Base-by-base conservation (phyloP, 2,888 invertebrate genomes). In the Antheraea yamamai region DNA sequence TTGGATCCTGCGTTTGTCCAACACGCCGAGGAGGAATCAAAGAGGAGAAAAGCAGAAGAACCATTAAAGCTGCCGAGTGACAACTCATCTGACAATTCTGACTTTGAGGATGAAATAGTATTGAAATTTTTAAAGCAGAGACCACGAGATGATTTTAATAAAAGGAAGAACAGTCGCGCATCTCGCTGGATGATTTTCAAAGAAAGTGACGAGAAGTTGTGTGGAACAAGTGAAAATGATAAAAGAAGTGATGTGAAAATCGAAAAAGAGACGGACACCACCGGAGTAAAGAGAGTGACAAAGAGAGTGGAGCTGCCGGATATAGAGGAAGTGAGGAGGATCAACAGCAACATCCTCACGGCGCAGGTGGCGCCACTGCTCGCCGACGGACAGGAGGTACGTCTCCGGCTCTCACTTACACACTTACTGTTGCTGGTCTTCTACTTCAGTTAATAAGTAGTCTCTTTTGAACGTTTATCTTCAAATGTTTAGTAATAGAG, bases 281-380 rank as follows among this genome's bases (percentile, higher is more conserved):
- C 18, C 18, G 52, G 30, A 12, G 72, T 6, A 52, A 51, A 39
- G 68, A 23, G 64, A 39, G 75, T 70, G 18, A 39, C 77, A 35
- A 80, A 80, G 76, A 76, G 78, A 20, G 79, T 86, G 52, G 73
- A 76, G 76, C 75, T 85, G 74, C 81, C 82, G 16, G 80, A 84
- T 74, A 82, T 83, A 4, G 80, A 80, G 14, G 76, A 79, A 14
- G 79, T 80, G 70, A 75, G 82, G 7, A 75, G 81, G 14, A 75
- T 76, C 73, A 81, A 84, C 76, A 73, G 76, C 10, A 52, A 30
- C 26, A 77, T 82, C 73, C 78, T 80, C 61, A 82, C 81, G 14
- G 84, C 85, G 52, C 81, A 83, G 75, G 85, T 85, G 72, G 79
- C 80, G 52, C 82, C 83, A 14, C 78, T 79, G 30, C 14, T 64